Percentiles rank a stretch among this genome's conserved stretches.
Evolutionary conservation across 2,888 invertebrate species (phyloP).

Genomic region (Agelastica alni): DNA sequence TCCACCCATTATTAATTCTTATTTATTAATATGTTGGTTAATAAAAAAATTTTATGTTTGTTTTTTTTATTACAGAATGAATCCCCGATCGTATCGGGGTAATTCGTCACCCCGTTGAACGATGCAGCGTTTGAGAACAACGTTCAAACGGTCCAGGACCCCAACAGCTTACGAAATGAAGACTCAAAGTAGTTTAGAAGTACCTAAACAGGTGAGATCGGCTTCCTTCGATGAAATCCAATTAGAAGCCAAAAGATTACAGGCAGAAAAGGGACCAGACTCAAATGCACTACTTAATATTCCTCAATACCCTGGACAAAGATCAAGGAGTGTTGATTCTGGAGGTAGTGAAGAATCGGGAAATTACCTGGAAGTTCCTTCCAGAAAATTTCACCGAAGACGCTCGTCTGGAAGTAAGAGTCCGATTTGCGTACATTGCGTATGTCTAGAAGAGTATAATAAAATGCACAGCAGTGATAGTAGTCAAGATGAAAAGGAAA

Average conservation of each 20-base stretch:
- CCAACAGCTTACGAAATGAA: slow-evolving; percentile 91
- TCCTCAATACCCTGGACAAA: slow-evolving; percentile 68
- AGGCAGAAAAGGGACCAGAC: slow-evolving; percentile 45
- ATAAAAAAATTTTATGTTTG: too few species aligned
- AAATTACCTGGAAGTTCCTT: slow-evolving; percentile 57
- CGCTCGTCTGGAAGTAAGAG: slow-evolving; percentile 69
- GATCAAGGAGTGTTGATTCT: slow-evolving; percentile 82
- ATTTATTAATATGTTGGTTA: slow-evolving; percentile 3
- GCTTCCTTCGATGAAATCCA: slow-evolving; percentile 91
- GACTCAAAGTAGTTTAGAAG: slow-evolving; percentile 87
- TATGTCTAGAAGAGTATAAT: slow-evolving; percentile 75
- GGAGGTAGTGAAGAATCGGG: slow-evolving; percentile 73
- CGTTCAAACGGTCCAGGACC: slow-evolving; percentile 85
- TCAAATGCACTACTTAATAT: slow-evolving; percentile 64
- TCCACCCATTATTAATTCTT: too few species aligned
- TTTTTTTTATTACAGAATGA: slow-evolving; percentile 27
- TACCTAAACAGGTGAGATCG: slow-evolving; percentile 87
- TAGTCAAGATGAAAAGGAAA: slow-evolving; percentile 32
- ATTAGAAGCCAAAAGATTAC: slow-evolving; percentile 72
- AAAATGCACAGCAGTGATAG: slow-evolving; percentile 43
- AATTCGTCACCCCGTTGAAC: slow-evolving; percentile 32
- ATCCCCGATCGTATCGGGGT: slow-evolving; percentile 16
- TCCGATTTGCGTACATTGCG: slow-evolving; percentile 74
- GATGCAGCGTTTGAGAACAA: slow-evolving; percentile 82
- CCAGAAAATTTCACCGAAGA: slow-evolving; percentile 67